Evolutionary conservation across 2,888 invertebrate genomes (phyloP).

Genomic region (Fragum fragum): DNA sequence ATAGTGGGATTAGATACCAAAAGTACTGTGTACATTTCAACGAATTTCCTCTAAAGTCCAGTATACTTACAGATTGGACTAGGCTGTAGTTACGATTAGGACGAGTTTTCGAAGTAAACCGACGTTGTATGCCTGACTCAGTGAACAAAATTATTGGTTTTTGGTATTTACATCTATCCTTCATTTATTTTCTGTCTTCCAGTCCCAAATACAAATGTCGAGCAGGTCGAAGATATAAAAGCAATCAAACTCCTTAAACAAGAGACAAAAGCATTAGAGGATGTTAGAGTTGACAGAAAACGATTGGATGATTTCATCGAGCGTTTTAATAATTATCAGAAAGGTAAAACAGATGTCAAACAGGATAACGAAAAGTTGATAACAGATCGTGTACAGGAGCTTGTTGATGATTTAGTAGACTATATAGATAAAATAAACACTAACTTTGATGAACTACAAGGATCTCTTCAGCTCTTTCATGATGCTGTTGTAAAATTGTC

Average conservation of each 20-base stretch:
- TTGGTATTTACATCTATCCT: too few species aligned
- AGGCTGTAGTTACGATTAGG: too few species aligned
- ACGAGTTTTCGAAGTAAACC: not conserved
- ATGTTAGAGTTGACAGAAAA: not conserved
- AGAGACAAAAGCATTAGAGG: not conserved
- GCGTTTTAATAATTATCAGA: not conserved
- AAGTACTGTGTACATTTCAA: too few species aligned
- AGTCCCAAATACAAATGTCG: not conserved
- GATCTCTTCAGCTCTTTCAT: conserved; percentile 28
- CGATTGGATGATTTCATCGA: not conserved
- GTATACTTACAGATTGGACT: not conserved
- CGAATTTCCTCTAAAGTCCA: not conserved
- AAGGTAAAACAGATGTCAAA: not conserved
- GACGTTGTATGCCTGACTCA: not conserved
- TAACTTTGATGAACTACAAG: conserved; percentile 30
- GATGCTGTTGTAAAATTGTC: conserved; percentile 42
- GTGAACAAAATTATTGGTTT: too few species aligned
- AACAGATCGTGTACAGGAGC: conserved; percentile 29
- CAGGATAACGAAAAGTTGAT: conserved; percentile 3
- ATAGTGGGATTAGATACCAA: too few species aligned
- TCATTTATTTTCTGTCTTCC: not conserved
- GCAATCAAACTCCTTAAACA: conserved; percentile 4
- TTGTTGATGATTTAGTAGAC: conserved; percentile 19
- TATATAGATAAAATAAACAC: conserved; percentile 35
- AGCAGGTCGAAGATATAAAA: not conserved